Conservation (phyloP, 1,140 invertebrate genomes). For the Drosophila jambulina region DNA sequence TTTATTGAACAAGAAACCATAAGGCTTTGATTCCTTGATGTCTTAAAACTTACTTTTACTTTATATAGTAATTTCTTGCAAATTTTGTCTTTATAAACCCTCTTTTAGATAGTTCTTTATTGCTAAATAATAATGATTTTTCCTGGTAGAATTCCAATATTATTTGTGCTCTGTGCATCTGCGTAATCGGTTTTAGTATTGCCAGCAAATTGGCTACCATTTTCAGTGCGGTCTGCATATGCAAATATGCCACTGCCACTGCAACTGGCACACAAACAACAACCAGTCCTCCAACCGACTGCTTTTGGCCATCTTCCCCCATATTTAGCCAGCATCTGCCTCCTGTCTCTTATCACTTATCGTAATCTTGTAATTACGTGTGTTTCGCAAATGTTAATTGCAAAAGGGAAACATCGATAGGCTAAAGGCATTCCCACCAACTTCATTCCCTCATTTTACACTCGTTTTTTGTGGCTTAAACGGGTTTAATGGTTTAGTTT, state of each 20-base stretch:
- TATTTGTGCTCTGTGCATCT: slow-evolving; percentile 4
- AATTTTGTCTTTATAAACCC: not conserved
- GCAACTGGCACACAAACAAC: slow-evolving; percentile 15
- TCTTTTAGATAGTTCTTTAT: not conserved
- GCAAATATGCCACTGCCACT: slow-evolving; percentile 40
- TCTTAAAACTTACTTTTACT: not conserved
- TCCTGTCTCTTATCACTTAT: slow-evolving; percentile 58
- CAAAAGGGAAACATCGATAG: slow-evolving; percentile 54
- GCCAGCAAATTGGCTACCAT: slow-evolving; percentile 44
- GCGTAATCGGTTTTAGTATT: slow-evolving; percentile 38
- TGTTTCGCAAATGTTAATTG: slow-evolving; percentile 71
- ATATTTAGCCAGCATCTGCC: slow-evolving; percentile 10
- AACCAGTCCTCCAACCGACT: slow-evolving; percentile 8
- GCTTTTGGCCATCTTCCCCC: slow-evolving; percentile 21
- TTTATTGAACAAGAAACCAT: too few relatives aligned
- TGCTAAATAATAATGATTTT: not conserved
- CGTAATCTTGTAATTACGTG: slow-evolving; percentile 70
- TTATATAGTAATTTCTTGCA: too few relatives aligned
- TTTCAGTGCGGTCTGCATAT: slow-evolving; percentile 39
- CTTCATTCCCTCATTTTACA: slow-evolving; percentile 1
- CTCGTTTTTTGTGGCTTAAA: not conserved
- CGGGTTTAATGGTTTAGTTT: slow-evolving; percentile 30
- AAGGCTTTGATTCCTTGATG: not conserved
- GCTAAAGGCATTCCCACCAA: slow-evolving; percentile 17
- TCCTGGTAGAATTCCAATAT: not conserved